Base-by-base conservation (phyloP, 2,888 invertebrate genomes). In the Leistus spinibarbis region DNA sequence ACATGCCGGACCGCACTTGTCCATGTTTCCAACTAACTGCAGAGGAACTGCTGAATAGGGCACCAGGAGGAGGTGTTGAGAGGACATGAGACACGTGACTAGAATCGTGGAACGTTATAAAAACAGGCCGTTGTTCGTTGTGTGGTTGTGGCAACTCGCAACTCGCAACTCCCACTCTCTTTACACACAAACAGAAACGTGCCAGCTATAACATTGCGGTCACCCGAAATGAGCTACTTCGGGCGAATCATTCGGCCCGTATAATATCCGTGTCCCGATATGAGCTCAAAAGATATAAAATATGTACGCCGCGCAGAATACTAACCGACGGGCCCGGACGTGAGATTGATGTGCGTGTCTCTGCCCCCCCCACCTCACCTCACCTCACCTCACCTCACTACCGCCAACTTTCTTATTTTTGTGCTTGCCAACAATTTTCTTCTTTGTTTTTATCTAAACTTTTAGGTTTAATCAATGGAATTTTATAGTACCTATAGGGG, bases 221-320 rank as follows among this genome's bases (percentile, higher is more conserved):
- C 84, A 83, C 80, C 83, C 83, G 80, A 83, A 84, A 84, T 83
- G 84, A 84, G 83, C 81, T 80, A 80, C 80, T 82, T 81, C 81
- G 79, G 80, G 79, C 79, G 81, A 83, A 83, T 84, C 83, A 82
- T 82, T 82, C 82, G 80, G 79, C 78, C 80, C 82, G 82, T 82
- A 83, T 83, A 83, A 83, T 83, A 82, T 81, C 82, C 81, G 80
- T 82, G 83, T 82, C 82, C 82, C 80, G 81, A 81, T 83, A 82
- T 81, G 80, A 82, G 82, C 81, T 81, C 83, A 83, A 83, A 83
- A 84, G 84, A 84, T 83, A 84, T 84, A 84, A 84, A 84, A 84
- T 84, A 84, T 84, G 82, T 82, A 81, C 79, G 83, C 78, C 79
- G 81, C 68, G 76, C 78, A 76, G 84, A 83, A 84, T 84, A 84